A percentile compares a stretch with the other conserved stretches of the same genome.
Conservation (phyloP, 2,113 vertebrate genomes). For the Pelmatolapia mariae region DNA sequence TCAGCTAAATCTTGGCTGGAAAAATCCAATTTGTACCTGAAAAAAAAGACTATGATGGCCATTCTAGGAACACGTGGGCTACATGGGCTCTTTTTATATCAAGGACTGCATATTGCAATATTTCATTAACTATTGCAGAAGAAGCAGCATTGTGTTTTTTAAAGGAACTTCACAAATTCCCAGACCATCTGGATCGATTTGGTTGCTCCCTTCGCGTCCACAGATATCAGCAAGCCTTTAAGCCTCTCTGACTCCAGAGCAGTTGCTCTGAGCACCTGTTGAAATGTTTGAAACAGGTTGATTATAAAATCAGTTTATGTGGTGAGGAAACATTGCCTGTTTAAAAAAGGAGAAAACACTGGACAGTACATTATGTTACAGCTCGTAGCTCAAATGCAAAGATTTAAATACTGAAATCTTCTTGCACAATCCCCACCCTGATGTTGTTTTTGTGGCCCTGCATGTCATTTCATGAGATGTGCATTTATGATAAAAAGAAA, state of each 20-base stretch:
- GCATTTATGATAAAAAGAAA: neutral
- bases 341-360: neutral
- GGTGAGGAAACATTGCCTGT: neutral
- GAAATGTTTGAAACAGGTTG: neutral
- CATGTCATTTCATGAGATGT: neutral
- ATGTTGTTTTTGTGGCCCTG: neutral
- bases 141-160: neutral
- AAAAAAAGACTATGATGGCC: neutral
- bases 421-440: neutral
- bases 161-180: neutral
- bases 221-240: neutral
- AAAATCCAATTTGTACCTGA: neutral
- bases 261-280: neutral
- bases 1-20: neutral
- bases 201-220: neutral
- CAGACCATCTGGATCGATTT: neutral
- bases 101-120: neutral
- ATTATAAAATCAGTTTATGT: neutral
- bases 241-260: neutral
- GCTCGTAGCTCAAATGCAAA: neutral
- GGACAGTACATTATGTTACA: neutral
- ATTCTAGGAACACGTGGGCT: neutral
- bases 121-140: neutral
- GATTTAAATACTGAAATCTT: neutral
- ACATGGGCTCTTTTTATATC: rapidly evolving